These are phyloP conservation scores for Lagorchestes hirsutus DNA, from an alignment of 2,797 vertebrate species.

Conservation along the genomic window DNA sequence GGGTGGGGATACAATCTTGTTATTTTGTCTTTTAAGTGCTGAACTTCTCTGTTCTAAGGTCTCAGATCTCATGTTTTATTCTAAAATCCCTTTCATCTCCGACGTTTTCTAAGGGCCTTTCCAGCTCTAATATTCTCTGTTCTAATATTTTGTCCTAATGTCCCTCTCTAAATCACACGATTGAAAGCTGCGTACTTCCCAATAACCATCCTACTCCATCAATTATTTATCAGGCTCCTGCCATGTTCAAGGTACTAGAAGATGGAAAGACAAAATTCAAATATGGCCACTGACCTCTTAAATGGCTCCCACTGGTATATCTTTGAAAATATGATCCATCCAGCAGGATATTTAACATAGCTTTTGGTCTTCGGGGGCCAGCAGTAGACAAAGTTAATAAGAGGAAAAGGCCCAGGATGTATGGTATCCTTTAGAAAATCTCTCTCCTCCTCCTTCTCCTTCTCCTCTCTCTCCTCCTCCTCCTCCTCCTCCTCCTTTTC, in stretches of 20 bases:
- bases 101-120: background rate
- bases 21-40: background rate
- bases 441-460: background rate
- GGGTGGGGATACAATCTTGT: background rate
- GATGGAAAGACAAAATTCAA: background rate
- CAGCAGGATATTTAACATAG: background rate
- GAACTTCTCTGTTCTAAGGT: background rate
- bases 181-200: background rate
- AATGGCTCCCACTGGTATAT: background rate
- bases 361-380: background rate
- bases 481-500: too few species aligned
- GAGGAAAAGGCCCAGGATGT: slow-evolving; percentile 31
- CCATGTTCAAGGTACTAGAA: background rate
- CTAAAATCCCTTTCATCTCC: background rate
- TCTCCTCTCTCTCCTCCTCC: background rate
- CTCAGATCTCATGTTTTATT: background rate
- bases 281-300: background rate
- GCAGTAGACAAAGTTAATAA: background rate
- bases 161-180: background rate
- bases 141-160: background rate
- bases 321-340: background rate
- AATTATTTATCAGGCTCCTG: background rate
- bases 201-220: background rate
- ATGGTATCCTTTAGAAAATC: slow-evolving; percentile 39
- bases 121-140: background rate